Percentiles rank a stretch among this genome's conserved stretches.
Conservation (phyloP, 2,888 invertebrate species). For the Torymus tubicola region DNA sequence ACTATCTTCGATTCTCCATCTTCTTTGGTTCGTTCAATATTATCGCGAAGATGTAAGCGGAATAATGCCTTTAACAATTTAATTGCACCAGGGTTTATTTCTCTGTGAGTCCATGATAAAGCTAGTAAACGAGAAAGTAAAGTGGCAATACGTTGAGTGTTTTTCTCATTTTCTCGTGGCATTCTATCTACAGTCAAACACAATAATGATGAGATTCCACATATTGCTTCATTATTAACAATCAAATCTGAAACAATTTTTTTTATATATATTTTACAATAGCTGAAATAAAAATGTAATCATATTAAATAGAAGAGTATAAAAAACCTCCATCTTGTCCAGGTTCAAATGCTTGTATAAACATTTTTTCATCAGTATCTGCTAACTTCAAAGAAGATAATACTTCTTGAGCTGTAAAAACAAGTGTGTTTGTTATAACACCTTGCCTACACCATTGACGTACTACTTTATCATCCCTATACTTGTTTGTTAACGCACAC, state of each 20-base stretch:
- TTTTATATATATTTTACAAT: background rate
- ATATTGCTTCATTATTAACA: conserved; percentile 74
- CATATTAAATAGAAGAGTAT: background rate
- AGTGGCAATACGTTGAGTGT: conserved; percentile 58
- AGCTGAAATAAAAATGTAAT: background rate
- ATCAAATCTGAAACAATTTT: conserved; percentile 74
- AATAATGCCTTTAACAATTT: conserved; percentile 68
- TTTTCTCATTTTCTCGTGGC: conserved; percentile 54
- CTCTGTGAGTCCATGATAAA: conserved; percentile 64
- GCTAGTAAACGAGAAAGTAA: conserved; percentile 64
- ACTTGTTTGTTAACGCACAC: conserved; percentile 76
- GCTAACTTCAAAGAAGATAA: conserved; percentile 59
- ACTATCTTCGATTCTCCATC: conserved; percentile 50
- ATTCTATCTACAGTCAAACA: conserved; percentile 68
- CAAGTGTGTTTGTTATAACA: conserved; percentile 75
- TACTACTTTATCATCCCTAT: conserved; percentile 73
- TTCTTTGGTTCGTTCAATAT: conserved; percentile 56
- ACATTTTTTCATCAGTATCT: conserved; percentile 63
- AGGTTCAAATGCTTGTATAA: conserved; percentile 68
- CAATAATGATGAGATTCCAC: conserved; percentile 74
- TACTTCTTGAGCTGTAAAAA: conserved; percentile 70
- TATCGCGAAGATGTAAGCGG: conserved; percentile 62
- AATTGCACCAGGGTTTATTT: conserved; percentile 60
- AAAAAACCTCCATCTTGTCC: conserved; percentile 74
- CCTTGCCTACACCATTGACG: conserved; percentile 77